A percentile compares a stretch with the other conserved stretches of the same genome.
phyloP scores from a whole-genome alignment of 2,113 vertebrate species.

The Cheirogaleus medius region DNA sequence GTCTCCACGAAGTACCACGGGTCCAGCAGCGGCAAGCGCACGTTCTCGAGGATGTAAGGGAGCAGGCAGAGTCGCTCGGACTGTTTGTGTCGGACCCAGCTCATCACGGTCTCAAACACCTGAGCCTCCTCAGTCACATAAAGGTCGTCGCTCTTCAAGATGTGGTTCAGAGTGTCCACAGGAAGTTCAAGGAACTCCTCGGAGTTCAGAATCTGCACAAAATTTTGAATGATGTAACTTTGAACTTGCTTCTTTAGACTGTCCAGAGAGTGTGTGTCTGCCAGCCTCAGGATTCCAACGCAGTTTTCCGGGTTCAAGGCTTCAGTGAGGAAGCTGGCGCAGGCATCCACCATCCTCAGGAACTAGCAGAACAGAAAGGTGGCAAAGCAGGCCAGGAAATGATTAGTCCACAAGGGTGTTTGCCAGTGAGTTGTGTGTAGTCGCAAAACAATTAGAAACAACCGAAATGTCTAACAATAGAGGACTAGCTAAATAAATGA shows the following conservation, averaged over 20 bases:
- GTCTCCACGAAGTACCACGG: constrained; percentile 95
- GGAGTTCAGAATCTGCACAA: constrained; percentile 89
- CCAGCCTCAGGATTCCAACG: constrained; percentile 92
- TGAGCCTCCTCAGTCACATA: constrained; percentile 92
- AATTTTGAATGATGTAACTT: constrained; percentile 92
- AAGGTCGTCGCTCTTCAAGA: constrained; percentile 92
- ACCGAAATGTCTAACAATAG: not conserved
- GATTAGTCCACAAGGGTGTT: not conserved
- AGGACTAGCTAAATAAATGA: not conserved
- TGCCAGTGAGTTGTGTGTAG: not conserved
- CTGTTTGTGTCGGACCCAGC: constrained; percentile 90
- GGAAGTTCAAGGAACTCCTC: constrained; percentile 94
- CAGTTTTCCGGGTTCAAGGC: constrained; percentile 94
- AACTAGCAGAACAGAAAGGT: constrained; percentile 86
- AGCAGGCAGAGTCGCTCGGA: constrained; percentile 86
- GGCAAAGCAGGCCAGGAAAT: not conserved
- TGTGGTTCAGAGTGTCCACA: constrained; percentile 85
- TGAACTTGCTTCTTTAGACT: constrained; percentile 88
- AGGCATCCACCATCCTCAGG: constrained; percentile 94
- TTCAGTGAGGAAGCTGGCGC: constrained; percentile 91
- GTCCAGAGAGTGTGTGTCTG: constrained; percentile 90
- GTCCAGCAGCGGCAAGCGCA: constrained; percentile 94
- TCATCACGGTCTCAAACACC: constrained; percentile 93
- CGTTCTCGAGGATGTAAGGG: constrained; percentile 86
- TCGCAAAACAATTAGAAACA: not conserved